Base-by-base conservation (phyloP, 2,797 vertebrate genomes). In the Pangasius krempfi region DNA sequence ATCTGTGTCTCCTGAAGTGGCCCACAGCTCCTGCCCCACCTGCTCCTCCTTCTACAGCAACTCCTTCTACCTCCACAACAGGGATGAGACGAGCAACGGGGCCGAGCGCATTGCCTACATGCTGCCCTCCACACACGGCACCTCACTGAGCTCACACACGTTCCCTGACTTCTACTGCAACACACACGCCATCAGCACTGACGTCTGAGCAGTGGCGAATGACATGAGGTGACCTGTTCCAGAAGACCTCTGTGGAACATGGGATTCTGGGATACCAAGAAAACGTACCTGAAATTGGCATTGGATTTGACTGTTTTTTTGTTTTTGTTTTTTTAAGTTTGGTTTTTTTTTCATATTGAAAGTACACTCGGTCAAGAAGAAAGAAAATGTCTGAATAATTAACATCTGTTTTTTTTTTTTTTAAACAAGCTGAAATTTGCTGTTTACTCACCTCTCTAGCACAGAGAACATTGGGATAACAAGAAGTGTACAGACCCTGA, bases 141-240 rank as follows among this genome's bases (percentile, higher is more conserved):
- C 95, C 94, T 92, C 97, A 96, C 79, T 98, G 97, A 98, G 97
- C 92, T 95, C 96, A 0, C 88, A 93, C 91, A 92, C 95, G 9
- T 92, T 95, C 76, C 96, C 93, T 0, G 97, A 98, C 88, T 94
- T 96, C 92, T 97, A 97, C 95, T 96, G 95, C 5, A 97, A 97
- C 94, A 96, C 96, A 30, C 96, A 96, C 91, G 98, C 98, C 94
- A 94, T 99, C 95, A 99, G 98, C 95, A 99, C 98, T 0, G 97
- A 98, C 22, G 98, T 99, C 94, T 99, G 94, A 98, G 52, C 70
- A 20, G 40, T 64, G 22, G 68, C 47, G 62, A 64, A 44, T 66
- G 73, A 78, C 84, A 56, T 80, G 44, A 20, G 54, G 27, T 13
- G n/a, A 50, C 22, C 4, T 12, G 2, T 30, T 56, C 14, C 47